phyloP scores from a whole-genome alignment of 2,888 invertebrate species.

The Nycteola revayana region DNA sequence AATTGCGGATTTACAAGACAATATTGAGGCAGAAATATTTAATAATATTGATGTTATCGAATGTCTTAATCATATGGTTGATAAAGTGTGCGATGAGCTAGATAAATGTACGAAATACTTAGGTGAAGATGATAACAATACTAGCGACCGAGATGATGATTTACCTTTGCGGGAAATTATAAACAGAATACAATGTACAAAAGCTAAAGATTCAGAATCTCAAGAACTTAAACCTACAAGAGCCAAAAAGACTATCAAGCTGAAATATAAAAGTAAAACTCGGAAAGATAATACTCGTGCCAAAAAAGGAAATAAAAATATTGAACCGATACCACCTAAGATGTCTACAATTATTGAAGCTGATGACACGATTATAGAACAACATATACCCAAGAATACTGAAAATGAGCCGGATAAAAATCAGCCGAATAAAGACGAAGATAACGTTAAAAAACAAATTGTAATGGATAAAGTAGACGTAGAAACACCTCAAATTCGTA shows the following conservation, averaged over 20 bases:
- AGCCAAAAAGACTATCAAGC: conserved; percentile 32
- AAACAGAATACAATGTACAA: conserved; percentile 9
- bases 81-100: conserved; percentile 55
- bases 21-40: conserved; percentile 27
- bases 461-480: conserved; percentile 3
- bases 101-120: conserved; percentile 47
- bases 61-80: conserved; percentile 55
- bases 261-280: conserved; percentile 30
- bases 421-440: background rate
- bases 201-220: background rate
- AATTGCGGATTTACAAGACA: conserved; percentile 21
- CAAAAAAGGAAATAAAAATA: conserved; percentile 28
- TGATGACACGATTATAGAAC: background rate
- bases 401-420: conserved; percentile 1
- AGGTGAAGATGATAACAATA: conserved; percentile 20
- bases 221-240: background rate
- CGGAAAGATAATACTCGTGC: conserved; percentile 20
- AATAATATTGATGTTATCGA: conserved; percentile 48
- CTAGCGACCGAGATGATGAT: conserved; percentile 15
- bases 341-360: conserved; percentile 49
- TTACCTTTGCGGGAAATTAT: conserved; percentile 20
- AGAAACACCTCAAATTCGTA: conserved; percentile 31
- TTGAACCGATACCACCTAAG: conserved; percentile 26
- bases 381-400: background rate
- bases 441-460: conserved; percentile 3